Evolutionary conservation across 1,140 invertebrate genomes (phyloP).

Genomic region (Ceratoteleas bidentatus): DNA sequence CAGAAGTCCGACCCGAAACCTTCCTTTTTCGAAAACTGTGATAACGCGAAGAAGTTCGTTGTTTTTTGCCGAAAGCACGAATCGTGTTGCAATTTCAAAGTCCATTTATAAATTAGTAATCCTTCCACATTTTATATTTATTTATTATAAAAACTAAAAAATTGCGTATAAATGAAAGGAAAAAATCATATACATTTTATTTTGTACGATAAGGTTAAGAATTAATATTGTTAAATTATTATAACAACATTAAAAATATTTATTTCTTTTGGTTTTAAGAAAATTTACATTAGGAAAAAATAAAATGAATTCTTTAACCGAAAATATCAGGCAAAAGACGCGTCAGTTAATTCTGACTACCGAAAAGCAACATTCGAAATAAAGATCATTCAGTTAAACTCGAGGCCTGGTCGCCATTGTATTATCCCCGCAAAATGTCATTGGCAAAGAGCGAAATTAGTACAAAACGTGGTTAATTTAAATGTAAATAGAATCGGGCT

Average conservation of each 20-base stretch:
- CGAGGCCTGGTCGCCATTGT: conserved; percentile 5
- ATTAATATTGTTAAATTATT: too few species aligned
- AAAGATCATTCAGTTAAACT: conserved; percentile 10
- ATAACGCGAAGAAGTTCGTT: conserved; percentile 4
- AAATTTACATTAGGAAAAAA: too few species aligned
- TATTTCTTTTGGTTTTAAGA: too few species aligned
- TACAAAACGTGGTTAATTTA: conserved; percentile 50
- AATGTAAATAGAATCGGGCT: conserved; percentile 48
- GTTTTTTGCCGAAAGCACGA: conserved; percentile 15
- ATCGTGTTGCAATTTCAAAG: conserved; percentile 20
- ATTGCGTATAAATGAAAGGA: too few species aligned
- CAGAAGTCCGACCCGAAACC: conserved; percentile 10
- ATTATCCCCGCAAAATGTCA: conserved; percentile 20
- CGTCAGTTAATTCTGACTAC: conserved; percentile 18
- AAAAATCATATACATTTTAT: too few species aligned
- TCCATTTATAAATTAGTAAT: conserved; percentile 45
- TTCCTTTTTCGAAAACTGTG: conserved; percentile 3
- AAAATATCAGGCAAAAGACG: too few species aligned
- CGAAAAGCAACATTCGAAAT: conserved; percentile 13
- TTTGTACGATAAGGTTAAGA: too few species aligned
- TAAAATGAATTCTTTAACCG: too few species aligned
- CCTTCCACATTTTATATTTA: too few species aligned
- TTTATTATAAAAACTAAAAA: too few species aligned
- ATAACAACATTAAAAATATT: too few species aligned
- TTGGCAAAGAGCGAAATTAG: conserved; percentile 25